Evolutionary conservation across 2,888 invertebrate species (phyloP).

Genomic region (Melitaea athalia): DNA sequence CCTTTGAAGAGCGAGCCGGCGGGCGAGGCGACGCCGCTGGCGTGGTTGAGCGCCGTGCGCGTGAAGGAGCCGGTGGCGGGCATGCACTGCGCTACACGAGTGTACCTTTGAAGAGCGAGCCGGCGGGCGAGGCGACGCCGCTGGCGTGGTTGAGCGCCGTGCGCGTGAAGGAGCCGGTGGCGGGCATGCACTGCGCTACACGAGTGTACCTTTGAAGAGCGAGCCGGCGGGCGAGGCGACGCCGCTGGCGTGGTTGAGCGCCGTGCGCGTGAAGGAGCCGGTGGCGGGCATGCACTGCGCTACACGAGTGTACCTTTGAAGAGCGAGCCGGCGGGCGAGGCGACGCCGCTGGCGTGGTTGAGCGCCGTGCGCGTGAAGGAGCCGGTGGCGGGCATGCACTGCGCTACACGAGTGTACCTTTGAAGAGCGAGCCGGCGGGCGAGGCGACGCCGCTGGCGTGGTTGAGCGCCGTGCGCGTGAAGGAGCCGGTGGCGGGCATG

Average conservation of each 20-base stretch:
- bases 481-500: slow-evolving; percentile 94
- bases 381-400: slow-evolving; percentile 93
- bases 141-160: slow-evolving; percentile 96
- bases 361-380: slow-evolving; percentile 94
- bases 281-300: slow-evolving; percentile 93
- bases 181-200: slow-evolving; percentile 93
- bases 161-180: slow-evolving; percentile 92
- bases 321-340: slow-evolving; percentile 91
- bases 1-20: slow-evolving; percentile 90
- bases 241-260: slow-evolving; percentile 95
- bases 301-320: too few relatives aligned
- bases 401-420: too few relatives aligned
- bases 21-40: slow-evolving; percentile 93
- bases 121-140: slow-evolving; percentile 92
- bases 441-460: slow-evolving; percentile 94
- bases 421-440: slow-evolving; percentile 89
- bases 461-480: slow-evolving; percentile 94
- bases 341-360: slow-evolving; percentile 94
- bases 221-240: slow-evolving; percentile 93
- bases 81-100: slow-evolving; percentile 92
- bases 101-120: too few relatives aligned
- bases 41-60: slow-evolving; percentile 94
- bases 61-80: slow-evolving; percentile 94
- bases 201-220: too few relatives aligned
- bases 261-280: slow-evolving; percentile 93